Base-by-base conservation (phyloP, 2,888 invertebrate genomes). In the Scaptomyza parva region DNA sequence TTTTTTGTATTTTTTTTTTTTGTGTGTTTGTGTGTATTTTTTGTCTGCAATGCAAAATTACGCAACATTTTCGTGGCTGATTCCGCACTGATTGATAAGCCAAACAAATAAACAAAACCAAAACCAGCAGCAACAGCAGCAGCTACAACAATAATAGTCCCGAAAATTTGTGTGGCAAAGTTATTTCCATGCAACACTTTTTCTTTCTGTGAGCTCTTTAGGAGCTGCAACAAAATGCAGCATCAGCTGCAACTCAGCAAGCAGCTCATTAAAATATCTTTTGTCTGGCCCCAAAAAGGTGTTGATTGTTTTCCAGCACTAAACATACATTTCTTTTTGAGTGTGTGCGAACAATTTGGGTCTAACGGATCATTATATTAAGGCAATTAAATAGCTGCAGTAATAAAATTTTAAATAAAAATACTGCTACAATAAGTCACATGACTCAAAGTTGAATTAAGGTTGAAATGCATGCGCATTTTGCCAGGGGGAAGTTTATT, bases 31-130 rank as follows among this genome's bases (percentile, higher is more conserved):
- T 33, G 14, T 45, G 39, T 58, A 17, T 6, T 53, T 43, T 22
- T 53, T 55, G 60, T 45, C 55, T 65, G 79, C 76, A 67, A 47
- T 71, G 68, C 63, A 70, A 79, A 78, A 81, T 79, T 76, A 70
- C 64, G 79, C 59, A 79, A 79, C 73, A 72, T 61, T 66, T 76
- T 37, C 63, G 62, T 74, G 67, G 52, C 67, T 69, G 64, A 76
- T 78, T 70, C 75, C 77, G 65, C 63, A 79, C 76, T 82, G 82
- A 82, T 82, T 82, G 83, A 78, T 79, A 78, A 78, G 67, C 76
- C 47, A 75, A 74, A 80, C 63, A 78, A 69, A 80, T 45, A 65
- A 48, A 69, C 26, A 52, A 45, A 48, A 64, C 8, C 45, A n/a
- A n/a, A n/a, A n/a, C n/a, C n/a, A n/a, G n/a, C n/a, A n/a, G n/a